Evolutionary conservation across 2,888 invertebrate species (phyloP), one percentile per base, ranked within the genome.

Genomic region (Lutraria lutraria): DNA sequence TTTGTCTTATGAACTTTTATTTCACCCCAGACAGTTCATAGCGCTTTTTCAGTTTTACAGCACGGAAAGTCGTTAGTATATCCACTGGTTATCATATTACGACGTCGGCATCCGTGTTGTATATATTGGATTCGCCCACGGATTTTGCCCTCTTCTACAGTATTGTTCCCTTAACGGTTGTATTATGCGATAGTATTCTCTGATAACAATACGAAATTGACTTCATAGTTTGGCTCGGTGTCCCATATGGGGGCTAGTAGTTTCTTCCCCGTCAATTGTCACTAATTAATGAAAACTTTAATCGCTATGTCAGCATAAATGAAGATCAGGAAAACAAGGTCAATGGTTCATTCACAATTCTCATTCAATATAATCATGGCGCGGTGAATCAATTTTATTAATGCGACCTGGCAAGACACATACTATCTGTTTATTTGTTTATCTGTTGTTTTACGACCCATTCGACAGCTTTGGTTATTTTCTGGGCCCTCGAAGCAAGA

Each of bases 201-300:
- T 68, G 63, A n/a, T 56, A 68, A 68, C 63, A 68, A 68, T 68
- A 3, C n/a, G 12, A n/a, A 68, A 68, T 68, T n/a, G 25, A 12
- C 13, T 56, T 56, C 56, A 56, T 6, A 25, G n/a, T 0, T n/a
- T 68, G 13, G 63, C 25, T 3, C 8, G 0, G 63, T 25, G n/a
- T 25, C n/a, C 63, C 63, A 25, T n/a, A 3, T 68, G 63, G 63
- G 63, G 63, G n/a, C 63, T 60, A 25, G n/a, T 25, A 25, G 63
- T 68, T 25, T 13, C 12, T 25, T n/a, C 25, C 12, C 25, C 13
- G 63, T 25, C 25, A 68, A 68, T 68, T 68, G 63, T 68, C 63
- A 13, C 63, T 68, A 25, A 68, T 68, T 68, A 68, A 68, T 68
- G 63, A 68, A 68, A 68, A n/a, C 25, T 68, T 68, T 68, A 68